phyloP scores from a whole-genome alignment of 2,113 vertebrate species.

The Verasper variegatus region DNA sequence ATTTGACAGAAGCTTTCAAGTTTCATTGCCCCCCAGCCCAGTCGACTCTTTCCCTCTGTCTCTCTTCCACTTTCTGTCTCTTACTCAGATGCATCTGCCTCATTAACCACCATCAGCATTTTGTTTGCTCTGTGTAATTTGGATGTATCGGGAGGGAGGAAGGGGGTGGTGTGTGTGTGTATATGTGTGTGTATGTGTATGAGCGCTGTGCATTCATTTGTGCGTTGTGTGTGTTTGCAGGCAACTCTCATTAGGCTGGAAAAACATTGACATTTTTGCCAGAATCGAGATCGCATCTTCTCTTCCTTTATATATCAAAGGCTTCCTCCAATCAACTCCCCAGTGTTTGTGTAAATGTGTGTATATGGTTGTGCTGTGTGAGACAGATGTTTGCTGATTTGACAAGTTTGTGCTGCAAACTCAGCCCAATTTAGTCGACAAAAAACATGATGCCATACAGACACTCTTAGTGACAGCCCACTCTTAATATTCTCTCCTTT shows the following conservation, averaged over 20 bases:
- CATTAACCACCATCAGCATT: slow-evolving; percentile 81
- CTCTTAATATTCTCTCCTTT: slow-evolving; percentile 59
- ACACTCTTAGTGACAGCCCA: slow-evolving; percentile 61
- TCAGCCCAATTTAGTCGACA: slow-evolving; percentile 76
- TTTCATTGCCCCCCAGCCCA: slow-evolving; percentile 52
- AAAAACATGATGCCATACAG: slow-evolving; percentile 74
- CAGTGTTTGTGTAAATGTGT: slow-evolving; percentile 26
- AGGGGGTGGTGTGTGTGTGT: slow-evolving; percentile 12
- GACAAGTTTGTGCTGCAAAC: slow-evolving; percentile 75
- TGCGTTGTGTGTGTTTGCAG: slow-evolving; percentile 29
- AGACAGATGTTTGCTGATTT: slow-evolving; percentile 87
- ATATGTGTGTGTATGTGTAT: slow-evolving; percentile 13
- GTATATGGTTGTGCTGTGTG: slow-evolving; percentile 39
- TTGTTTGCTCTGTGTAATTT: slow-evolving; percentile 75
- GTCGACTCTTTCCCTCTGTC: slow-evolving; percentile 39
- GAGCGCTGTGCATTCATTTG: slow-evolving; percentile 6
- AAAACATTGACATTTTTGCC: slow-evolving; percentile 77
- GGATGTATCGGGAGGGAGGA: slow-evolving; percentile 63
- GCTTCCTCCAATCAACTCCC: slow-evolving; percentile 78
- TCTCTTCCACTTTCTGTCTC: slow-evolving; percentile 55
- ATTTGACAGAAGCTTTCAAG: slow-evolving; percentile 56
- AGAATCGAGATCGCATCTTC: slow-evolving; percentile 72
- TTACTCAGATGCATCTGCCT: slow-evolving; percentile 70
- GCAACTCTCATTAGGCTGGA: slow-evolving; percentile 80
- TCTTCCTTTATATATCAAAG: slow-evolving; percentile 80